Base-by-base conservation (phyloP, 2,888 invertebrate species). In the Tipula unca region DNA sequence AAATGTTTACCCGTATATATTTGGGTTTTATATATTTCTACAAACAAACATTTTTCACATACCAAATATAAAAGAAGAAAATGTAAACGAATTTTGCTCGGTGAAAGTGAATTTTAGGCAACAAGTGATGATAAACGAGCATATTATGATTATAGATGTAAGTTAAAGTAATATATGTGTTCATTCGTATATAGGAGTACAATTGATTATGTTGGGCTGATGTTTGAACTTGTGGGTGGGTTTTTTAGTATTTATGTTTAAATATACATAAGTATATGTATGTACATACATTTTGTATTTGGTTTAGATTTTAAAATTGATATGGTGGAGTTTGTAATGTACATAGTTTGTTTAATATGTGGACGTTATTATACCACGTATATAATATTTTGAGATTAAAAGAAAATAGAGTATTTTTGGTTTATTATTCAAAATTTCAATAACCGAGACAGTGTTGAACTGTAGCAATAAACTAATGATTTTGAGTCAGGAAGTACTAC, bases 61-160 rank as follows among this genome's bases (percentile, higher is more conserved):
- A 69, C 25, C 54, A 32, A 32, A 54, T 54, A 54, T 17, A 25
- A 10, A 69, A 32, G 8, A 5, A 20, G 10, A 25, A 69, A 20
- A 69, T 69, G 69, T 69, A 69, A 25, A 69, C 69, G 69, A 69
- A 69, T 69, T 69, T 69, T 69, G 1, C 69, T 69, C 69, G 69
- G 10, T 69, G 14, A 69, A 69, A 25, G 69, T 69, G 69, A 25
- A 69, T 69, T 69, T 20, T 10, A 69, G 69, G 69, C 69, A 69
- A 69, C 69, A 69, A 69, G 69, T 69, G 69, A 69, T 69, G 69
- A 69, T 69, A 69, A 69, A 69, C 69, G 69, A 69, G 69, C 20
- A 69, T 54, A 54, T 54, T 54, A 54, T 32, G 32, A 32, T 54
- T 20, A 69, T 69, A 69, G 1, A 69, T 69, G 20, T 69, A 69